Evolutionary conservation across 2,797 vertebrate species (phyloP), one percentile per base, ranked within the genome.

Genomic region (Ataeniobius toweri): DNA sequence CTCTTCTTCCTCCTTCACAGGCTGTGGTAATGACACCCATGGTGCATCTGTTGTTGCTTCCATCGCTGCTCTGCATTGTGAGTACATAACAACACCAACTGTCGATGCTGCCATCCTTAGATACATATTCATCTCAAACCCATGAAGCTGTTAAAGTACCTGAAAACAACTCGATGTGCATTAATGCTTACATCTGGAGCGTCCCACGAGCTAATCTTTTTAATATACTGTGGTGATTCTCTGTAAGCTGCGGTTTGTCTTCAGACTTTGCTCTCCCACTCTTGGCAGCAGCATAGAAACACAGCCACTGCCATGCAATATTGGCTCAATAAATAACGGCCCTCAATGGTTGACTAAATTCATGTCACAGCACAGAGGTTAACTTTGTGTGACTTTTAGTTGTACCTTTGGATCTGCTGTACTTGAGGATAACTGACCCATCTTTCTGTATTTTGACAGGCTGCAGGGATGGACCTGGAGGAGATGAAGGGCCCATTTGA

Each of bases 291-390:
- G 74, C 50, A 65, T 70, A 59, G 39, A 73, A 85, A 59, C 76
- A 50, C 26, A 31, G 31, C 36, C 10, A 53, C 80, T 51, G 69
- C 73, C 59, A 5, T 73, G 73, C 81, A 13, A 56, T 82, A 85
- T 83, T 78, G 76, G 89, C 80, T 94, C 89, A 94, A 94, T 94
- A 88, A 92, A 92, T 94, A 94, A 94, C 93, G 56, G n/a, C 68
- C 71, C 56, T 80, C 56, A 75, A 69, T 80, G 76, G 51, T 58
- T 70, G 63, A 86, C 80, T 80, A 31, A 59, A 50, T 73, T 74
- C 56, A 55, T 7, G 72, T 20, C 76, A 68, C 36, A 28, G 79
- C 61, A 71, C 58, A 26, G 58, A 44, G 77, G 31, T 26, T 5
- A 67, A 61, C 80, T 84, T 48, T 71, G 74, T 22, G 36, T 75